Percentiles rank a stretch among this genome's conserved stretches.
Evolutionary conservation across 2,797 vertebrate species (phyloP).

Genomic region (Nothura maculosa): DNA sequence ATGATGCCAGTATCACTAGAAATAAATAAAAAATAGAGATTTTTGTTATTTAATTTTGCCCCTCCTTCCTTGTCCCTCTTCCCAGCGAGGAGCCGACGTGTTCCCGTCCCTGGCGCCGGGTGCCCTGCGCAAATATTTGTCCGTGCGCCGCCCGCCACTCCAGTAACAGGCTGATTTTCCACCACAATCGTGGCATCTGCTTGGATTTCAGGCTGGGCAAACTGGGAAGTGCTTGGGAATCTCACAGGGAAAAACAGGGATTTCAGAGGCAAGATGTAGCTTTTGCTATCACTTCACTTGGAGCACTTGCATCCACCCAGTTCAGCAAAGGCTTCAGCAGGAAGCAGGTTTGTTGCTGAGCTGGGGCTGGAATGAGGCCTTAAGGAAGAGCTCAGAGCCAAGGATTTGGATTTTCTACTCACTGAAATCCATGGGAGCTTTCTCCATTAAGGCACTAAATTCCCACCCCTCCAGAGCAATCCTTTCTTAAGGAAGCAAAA

Average conservation of each 20-base stretch:
- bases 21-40: neutral
- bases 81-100: neutral
- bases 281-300: neutral
- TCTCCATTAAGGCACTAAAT: neutral
- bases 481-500: neutral
- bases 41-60: neutral
- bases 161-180: slow-evolving; percentile 14
- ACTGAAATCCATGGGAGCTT: neutral
- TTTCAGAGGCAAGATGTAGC: neutral
- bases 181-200: slow-evolving; percentile 46
- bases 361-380: rapidly evolving
- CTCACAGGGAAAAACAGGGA: slow-evolving; percentile 10
- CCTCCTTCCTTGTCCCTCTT: neutral
- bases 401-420: neutral
- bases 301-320: neutral
- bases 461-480: neutral
- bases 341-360: neutral
- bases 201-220: slow-evolving; percentile 13
- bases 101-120: slow-evolving; percentile 13
- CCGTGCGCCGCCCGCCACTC: slow-evolving; percentile 38
- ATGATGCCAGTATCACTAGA: neutral
- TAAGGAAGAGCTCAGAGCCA: neutral
- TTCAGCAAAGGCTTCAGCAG: neutral
- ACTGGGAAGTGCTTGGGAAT: slow-evolving; percentile 59
- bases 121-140: slow-evolving; percentile 71